Conservation (phyloP, 2,113 vertebrate genomes). For the Eretmochelys imbricata region DNA sequence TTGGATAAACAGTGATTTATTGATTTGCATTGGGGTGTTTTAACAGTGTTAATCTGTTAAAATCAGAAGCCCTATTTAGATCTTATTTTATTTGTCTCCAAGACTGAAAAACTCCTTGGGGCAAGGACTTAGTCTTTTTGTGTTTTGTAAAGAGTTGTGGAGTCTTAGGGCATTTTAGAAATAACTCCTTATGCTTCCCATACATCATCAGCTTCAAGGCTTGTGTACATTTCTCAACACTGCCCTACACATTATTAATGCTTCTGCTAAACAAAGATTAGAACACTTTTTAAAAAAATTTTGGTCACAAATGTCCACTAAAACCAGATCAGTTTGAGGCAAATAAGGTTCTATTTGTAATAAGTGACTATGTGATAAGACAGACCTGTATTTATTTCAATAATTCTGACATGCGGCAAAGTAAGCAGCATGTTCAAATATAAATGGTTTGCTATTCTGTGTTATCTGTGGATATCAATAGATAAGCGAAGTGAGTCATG, state of each 20-base stretch:
- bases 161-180: neutral
- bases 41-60: too few relatives aligned
- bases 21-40: too few relatives aligned
- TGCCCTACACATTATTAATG: neutral
- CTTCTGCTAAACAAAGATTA: neutral
- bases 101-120: neutral
- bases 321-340: neutral
- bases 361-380: neutral
- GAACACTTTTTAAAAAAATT: neutral
- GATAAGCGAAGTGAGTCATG: neutral
- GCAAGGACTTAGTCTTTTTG: neutral
- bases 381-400: neutral
- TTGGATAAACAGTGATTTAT: too few relatives aligned
- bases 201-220: neutral
- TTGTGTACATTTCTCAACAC: neutral
- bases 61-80: too few relatives aligned
- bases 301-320: neutral
- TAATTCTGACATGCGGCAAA: neutral
- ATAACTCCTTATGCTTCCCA: neutral
- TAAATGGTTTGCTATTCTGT: neutral
- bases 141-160: neutral
- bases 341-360: neutral
- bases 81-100: too few relatives aligned
- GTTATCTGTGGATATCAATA: constrained; percentile 16
- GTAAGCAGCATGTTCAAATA: neutral